Evolutionary conservation across 2,888 invertebrate species (phyloP).

Genomic region (Cylloceria caligata): DNA sequence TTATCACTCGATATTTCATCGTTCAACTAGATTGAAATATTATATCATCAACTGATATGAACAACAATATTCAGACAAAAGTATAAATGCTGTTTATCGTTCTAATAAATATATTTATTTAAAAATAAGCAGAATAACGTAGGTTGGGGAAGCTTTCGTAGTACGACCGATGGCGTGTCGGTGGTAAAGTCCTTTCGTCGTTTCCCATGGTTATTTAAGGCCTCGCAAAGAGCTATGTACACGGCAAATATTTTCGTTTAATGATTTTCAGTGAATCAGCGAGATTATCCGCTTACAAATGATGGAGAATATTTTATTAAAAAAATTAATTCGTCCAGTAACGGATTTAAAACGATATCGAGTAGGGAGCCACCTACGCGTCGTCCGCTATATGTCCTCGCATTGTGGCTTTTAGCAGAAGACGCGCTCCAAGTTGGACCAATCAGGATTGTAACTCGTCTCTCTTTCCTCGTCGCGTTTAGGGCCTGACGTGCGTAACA

Average conservation of each 20-base stretch:
- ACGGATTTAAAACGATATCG: constrained; percentile 42
- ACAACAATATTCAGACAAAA: neutral
- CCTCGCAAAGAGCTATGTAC: neutral
- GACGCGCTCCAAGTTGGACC: constrained; percentile 73
- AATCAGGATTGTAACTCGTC: constrained; percentile 72
- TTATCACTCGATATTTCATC: neutral
- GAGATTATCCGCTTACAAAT: neutral
- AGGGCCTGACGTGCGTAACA: constrained; percentile 77
- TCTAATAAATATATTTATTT: neutral
- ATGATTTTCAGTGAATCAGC: neutral
- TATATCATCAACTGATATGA: too few relatives aligned
- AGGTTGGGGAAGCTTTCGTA: neutral
- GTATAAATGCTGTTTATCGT: neutral
- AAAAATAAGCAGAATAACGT: neutral
- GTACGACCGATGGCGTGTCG: neutral
- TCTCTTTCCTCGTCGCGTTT: constrained; percentile 72
- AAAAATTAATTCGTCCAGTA: neutral
- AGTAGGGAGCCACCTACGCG: constrained; percentile 66
- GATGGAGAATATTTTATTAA: neutral
- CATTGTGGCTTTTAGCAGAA: constrained; percentile 75
- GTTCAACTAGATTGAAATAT: too few relatives aligned
- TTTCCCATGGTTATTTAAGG: neutral
- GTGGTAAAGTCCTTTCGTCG: neutral
- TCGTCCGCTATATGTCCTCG: constrained; percentile 72
- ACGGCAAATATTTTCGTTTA: neutral